Conservation (phyloP, 2,888 invertebrate species). For the Lithosia quadra region DNA sequence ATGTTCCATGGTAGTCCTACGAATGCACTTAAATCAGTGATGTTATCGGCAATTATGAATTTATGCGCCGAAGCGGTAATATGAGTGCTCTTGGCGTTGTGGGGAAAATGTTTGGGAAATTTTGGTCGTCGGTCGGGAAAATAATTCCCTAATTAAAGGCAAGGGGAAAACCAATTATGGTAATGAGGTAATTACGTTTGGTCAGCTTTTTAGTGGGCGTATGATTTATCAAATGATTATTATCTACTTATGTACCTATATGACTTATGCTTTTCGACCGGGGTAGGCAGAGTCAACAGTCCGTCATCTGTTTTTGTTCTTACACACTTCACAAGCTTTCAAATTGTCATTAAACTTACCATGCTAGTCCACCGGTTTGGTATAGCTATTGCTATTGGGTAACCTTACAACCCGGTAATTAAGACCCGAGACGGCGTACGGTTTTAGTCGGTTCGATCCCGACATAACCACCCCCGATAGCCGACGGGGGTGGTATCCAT, state of each 20-base stretch:
- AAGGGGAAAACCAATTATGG: background rate
- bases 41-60: conserved; percentile 35
- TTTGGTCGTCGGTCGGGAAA: background rate
- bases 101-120: conserved; percentile 1
- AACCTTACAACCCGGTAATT: too few relatives aligned
- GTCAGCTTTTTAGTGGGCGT: background rate
- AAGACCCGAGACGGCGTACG: too few relatives aligned
- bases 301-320: too few relatives aligned
- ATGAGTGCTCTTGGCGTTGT: conserved; percentile 10
- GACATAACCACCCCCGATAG: too few relatives aligned
- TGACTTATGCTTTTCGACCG: background rate
- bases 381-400: too few relatives aligned
- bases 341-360: too few relatives aligned
- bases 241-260: background rate
- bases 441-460: too few relatives aligned
- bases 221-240: background rate
- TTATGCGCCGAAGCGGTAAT: conserved; percentile 16
- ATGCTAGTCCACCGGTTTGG: too few relatives aligned
- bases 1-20: too few relatives aligned
- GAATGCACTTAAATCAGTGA: conserved; percentile 47
- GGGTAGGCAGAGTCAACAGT: background rate
- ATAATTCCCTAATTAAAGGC: background rate
- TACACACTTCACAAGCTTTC: too few relatives aligned
- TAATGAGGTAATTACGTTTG: background rate
- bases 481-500: too few relatives aligned